Conservation (phyloP, 2,113 vertebrate species). For the Oreocharis arfaki region DNA sequence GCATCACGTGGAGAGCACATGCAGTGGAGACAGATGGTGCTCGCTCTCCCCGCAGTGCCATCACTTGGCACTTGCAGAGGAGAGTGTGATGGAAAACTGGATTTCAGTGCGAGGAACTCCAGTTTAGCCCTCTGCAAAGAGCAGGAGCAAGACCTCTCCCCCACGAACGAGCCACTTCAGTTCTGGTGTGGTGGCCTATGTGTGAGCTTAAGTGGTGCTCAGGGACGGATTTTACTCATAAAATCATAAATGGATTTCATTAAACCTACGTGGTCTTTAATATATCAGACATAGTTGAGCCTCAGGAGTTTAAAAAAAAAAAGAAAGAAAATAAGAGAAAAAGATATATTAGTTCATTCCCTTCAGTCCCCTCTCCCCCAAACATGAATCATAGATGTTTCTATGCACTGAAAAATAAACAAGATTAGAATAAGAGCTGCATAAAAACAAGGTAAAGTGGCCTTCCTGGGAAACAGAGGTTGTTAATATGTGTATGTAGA, state of each 20-base stretch:
- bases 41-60: neutral
- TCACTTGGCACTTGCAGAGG: neutral
- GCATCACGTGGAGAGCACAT: neutral
- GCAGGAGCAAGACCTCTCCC: neutral
- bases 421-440: neutral
- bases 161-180: neutral
- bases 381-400: neutral
- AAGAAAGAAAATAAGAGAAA: neutral
- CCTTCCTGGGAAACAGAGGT: neutral
- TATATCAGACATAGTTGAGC: constrained; percentile 27
- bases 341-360: neutral
- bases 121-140: neutral
- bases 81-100: neutral
- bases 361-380: neutral
- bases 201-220: neutral
- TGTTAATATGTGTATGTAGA: neutral
- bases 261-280: neutral
- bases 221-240: constrained; percentile 37
- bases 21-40: neutral
- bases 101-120: neutral
- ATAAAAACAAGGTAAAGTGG: neutral
- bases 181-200: neutral
- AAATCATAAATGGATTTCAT: constrained; percentile 58
- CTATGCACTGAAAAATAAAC: neutral
- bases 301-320: neutral